Percentiles rank a stretch among this genome's conserved stretches.
phyloP scores from a whole-genome alignment of 1,140 invertebrate species.

The Sinonovacula constricta region DNA sequence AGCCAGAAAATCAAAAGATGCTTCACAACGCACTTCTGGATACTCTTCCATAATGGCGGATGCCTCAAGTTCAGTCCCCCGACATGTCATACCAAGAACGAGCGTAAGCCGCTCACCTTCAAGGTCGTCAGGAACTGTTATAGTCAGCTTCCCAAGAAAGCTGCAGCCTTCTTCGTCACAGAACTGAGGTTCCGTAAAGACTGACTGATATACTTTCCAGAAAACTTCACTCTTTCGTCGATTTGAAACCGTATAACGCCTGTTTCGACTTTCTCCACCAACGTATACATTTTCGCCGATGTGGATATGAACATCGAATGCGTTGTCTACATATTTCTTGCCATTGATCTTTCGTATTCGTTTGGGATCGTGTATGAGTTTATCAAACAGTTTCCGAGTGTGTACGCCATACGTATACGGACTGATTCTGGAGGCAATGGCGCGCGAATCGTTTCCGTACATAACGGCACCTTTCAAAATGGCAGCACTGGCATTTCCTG shows the following conservation, averaged over 20 bases:
- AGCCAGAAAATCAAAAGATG: slow-evolving; percentile 25
- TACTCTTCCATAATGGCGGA: slow-evolving; percentile 1
- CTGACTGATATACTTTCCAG: slow-evolving; percentile 38
- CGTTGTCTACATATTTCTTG: not conserved
- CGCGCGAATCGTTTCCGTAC: slow-evolving; percentile 6
- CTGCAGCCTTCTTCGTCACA: slow-evolving; percentile 20
- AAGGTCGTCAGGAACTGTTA: slow-evolving; percentile 12
- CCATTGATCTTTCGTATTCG: not conserved
- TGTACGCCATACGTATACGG: slow-evolving; percentile 10
- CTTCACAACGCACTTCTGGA: slow-evolving; percentile 11
- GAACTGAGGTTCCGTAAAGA: slow-evolving; percentile 14
- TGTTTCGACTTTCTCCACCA: not conserved
- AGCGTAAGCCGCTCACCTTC: slow-evolving; percentile 6
- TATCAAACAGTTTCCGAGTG: not conserved
- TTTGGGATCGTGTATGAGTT: not conserved
- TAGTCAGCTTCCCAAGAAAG: slow-evolving; percentile 21
- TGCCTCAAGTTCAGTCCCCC: slow-evolving; percentile 41
- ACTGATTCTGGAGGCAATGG: not conserved
- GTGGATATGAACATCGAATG: not conserved
- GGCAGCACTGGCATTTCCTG: not conserved
- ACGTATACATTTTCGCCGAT: not conserved
- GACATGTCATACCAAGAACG: slow-evolving; percentile 29
- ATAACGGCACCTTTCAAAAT: slow-evolving; percentile 25
- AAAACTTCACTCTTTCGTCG: not conserved
- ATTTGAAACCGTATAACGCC: slow-evolving; percentile 10